These are phyloP conservation scores for Phenganax stokvisi DNA, from an alignment of 92 coral and sea anemone species.

Conservation along the genomic window DNA sequence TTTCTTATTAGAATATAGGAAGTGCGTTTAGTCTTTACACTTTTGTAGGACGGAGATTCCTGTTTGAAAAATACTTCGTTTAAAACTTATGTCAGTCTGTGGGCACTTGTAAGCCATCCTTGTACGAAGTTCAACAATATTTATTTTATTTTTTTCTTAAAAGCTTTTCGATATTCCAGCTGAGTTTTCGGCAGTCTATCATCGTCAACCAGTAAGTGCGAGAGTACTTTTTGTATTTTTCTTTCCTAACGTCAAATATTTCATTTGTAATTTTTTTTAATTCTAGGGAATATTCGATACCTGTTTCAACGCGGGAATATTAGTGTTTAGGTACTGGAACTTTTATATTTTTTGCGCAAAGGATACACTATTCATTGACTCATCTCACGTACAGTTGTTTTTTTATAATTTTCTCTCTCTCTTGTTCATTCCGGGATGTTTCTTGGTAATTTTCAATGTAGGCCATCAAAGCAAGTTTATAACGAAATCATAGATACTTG, in stretches of 20 bases:
- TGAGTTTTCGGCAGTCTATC: constrained; percentile 33
- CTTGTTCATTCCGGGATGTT: not conserved
- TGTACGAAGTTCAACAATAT: not conserved
- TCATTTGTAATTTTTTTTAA: not conserved
- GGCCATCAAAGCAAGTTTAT: constrained; percentile 31
- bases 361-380: not conserved
- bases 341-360: not conserved
- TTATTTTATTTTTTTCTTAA: not conserved
- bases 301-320: constrained; percentile 28
- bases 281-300: constrained; percentile 36
- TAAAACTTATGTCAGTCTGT: not conserved
- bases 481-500: constrained; percentile 24
- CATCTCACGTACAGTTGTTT: not conserved
- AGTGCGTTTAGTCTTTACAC: no score
- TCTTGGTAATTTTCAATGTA: not conserved
- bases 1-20: no score
- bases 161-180: constrained; percentile 32
- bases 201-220: constrained; percentile 31
- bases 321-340: constrained; percentile 22
- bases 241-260: no score
- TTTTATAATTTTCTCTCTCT: not conserved
- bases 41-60: no score
- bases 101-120: no score
- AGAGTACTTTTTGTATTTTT: not conserved
- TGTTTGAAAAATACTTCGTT: not conserved